Conservation (phyloP, 2,888 invertebrate genomes). For the Erebia palarica region DNA sequence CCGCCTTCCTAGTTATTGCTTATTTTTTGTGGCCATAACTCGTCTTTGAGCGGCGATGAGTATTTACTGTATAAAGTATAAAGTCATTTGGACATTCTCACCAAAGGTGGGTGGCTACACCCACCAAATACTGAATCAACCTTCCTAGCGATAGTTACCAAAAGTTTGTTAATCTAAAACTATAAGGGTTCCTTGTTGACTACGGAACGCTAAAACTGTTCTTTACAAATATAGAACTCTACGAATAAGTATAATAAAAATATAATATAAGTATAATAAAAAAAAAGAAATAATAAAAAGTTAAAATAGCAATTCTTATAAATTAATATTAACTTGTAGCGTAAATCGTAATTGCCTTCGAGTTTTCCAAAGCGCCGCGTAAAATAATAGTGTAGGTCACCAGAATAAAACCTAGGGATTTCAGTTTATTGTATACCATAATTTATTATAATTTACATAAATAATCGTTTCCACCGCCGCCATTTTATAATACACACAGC, state of each 20-base stretch:
- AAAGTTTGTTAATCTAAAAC: too few relatives aligned
- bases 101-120: too few relatives aligned
- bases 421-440: constrained; percentile 22
- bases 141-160: too few relatives aligned
- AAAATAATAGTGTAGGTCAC: background rate
- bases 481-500: constrained; percentile 7
- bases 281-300: background rate
- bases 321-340: constrained; percentile 22
- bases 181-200: background rate
- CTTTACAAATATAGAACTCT: too few relatives aligned
- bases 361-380: background rate
- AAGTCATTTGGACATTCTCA: too few relatives aligned
- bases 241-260: background rate
- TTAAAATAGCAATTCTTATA: constrained; percentile 15
- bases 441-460: constrained; percentile 29
- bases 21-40: too few relatives aligned
- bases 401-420: constrained; percentile 19
- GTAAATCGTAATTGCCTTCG: constrained; percentile 17
- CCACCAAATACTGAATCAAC: too few relatives aligned
- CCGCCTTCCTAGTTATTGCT: too few relatives aligned
- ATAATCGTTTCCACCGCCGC: constrained; percentile 21
- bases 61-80: too few relatives aligned
- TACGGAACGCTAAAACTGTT: background rate
- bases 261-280: background rate
- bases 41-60: too few relatives aligned